Conservation (phyloP, 2,797 vertebrate genomes). For the Menidia menidia region DNA sequence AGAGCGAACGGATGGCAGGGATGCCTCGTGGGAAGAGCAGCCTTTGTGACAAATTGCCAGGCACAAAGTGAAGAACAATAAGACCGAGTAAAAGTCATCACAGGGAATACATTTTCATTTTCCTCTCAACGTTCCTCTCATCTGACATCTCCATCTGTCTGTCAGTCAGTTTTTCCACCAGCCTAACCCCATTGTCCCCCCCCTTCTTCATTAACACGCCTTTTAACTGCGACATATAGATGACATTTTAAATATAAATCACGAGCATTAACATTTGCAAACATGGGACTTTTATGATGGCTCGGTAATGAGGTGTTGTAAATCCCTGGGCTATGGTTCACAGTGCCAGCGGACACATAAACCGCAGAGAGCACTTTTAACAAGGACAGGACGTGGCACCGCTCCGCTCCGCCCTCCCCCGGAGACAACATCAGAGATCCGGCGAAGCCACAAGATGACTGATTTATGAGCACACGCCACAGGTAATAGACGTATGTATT, state of each 20-base stretch:
- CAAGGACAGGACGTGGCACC: conserved; percentile 50
- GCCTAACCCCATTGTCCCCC: background rate
- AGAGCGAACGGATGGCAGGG: conserved; percentile 65
- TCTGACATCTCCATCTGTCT: conserved; percentile 42
- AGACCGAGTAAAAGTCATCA: conserved; percentile 42
- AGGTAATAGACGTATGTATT: conserved; percentile 27
- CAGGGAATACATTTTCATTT: conserved; percentile 49
- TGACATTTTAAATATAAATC: conserved; percentile 75
- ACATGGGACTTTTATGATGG: conserved; percentile 70
- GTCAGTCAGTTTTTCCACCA: conserved; percentile 16
- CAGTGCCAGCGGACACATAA: conserved; percentile 56
- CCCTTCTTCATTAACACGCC: conserved; percentile 55
- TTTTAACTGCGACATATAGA: conserved; percentile 68
- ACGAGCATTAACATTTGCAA: conserved; percentile 74
- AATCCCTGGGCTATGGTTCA: conserved; percentile 64
- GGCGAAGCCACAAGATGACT: conserved; percentile 4
- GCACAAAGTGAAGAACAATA: conserved; percentile 54
- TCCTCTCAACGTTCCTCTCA: conserved; percentile 21
- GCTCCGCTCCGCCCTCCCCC: conserved; percentile 33
- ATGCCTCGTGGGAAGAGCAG: conserved; percentile 47
- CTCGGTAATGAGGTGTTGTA: conserved; percentile 70
- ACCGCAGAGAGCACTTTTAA: conserved; percentile 61
- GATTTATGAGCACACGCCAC: conserved; percentile 34
- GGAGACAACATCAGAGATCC: conserved; percentile 37
- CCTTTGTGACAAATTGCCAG: conserved; percentile 56